Evolutionary conservation across 92 coral and sea anemone genomes (phyloP).

Genomic region (Actinernus sp.): DNA sequence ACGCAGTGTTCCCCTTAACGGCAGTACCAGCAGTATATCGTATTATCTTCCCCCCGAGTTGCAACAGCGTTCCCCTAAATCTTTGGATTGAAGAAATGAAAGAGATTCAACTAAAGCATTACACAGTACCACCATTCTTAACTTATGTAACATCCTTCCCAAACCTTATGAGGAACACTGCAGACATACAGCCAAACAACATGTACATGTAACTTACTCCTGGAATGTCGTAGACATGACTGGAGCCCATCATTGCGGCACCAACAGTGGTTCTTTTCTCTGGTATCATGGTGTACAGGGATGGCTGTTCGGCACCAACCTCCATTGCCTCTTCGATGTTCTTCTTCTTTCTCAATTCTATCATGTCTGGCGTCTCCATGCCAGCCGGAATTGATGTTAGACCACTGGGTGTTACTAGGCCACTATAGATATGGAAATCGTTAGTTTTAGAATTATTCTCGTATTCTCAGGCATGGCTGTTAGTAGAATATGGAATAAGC

Average conservation of each 20-base stretch:
- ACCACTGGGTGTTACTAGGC: conserved; percentile 98
- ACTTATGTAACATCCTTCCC: too few relatives aligned
- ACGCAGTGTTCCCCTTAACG: too few relatives aligned
- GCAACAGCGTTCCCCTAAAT: too few relatives aligned
- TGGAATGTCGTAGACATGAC: conserved; percentile 94
- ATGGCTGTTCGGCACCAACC: conserved; percentile 89
- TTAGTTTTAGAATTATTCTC: neutral
- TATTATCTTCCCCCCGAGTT: too few relatives aligned
- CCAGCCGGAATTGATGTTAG: conserved; percentile 99
- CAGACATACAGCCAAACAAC: conserved; percentile 1
- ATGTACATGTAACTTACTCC: conserved; percentile 43
- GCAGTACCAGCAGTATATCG: too few relatives aligned
- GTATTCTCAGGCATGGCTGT: neutral
- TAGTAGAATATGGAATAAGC: too few relatives aligned
- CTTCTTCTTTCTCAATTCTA: conserved; percentile 94
- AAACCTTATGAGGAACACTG: too few relatives aligned
- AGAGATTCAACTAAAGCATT: too few relatives aligned
- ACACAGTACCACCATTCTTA: too few relatives aligned
- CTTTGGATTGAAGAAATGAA: too few relatives aligned
- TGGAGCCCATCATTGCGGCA: conserved; percentile 98
- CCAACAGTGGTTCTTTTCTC: conserved; percentile 95
- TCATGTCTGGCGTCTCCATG: conserved; percentile 99
- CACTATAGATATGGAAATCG: conserved; percentile 33
- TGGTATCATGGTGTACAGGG: conserved; percentile 94
- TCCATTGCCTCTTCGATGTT: conserved; percentile 98